A percentile compares a stretch with the other conserved stretches of the same genome.
Conservation (phyloP, 2,888 invertebrate species). For the Tenthredo amoena region DNA sequence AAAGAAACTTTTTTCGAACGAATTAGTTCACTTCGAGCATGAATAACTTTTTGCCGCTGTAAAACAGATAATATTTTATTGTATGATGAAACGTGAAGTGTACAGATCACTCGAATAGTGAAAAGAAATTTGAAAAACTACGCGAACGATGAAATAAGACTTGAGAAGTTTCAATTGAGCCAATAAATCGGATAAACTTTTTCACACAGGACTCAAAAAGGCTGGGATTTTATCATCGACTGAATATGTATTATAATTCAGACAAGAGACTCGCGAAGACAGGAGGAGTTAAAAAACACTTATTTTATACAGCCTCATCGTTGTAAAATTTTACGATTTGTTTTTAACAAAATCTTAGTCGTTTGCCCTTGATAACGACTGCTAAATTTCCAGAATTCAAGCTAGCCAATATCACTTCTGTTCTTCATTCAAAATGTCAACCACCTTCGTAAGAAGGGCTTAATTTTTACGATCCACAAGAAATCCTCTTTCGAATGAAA, state of each 20-base stretch:
- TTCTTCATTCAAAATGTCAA: neutral
- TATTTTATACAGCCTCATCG: neutral
- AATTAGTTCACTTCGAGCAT: neutral
- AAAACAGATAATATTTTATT: neutral
- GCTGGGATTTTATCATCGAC: neutral
- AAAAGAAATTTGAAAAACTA: neutral
- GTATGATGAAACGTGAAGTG: neutral
- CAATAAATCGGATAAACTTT: neutral
- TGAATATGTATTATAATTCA: neutral
- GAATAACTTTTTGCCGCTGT: neutral
- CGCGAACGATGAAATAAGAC: neutral
- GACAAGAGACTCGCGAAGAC: constrained; percentile 1
- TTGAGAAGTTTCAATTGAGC: neutral
- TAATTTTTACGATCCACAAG: neutral
- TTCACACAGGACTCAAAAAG: neutral
- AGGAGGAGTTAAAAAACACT: neutral
- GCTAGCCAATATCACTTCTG: neutral
- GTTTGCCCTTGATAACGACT: neutral
- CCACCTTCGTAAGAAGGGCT: neutral
- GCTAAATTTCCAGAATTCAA: constrained; percentile 11
- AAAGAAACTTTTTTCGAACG: neutral
- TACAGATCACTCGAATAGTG: neutral
- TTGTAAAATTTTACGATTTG: constrained; percentile 4
- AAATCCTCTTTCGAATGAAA: neutral
- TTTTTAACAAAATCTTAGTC: neutral